Evolutionary conservation across 2,888 invertebrate species (phyloP).

Genomic region (Plebejus melissa): DNA sequence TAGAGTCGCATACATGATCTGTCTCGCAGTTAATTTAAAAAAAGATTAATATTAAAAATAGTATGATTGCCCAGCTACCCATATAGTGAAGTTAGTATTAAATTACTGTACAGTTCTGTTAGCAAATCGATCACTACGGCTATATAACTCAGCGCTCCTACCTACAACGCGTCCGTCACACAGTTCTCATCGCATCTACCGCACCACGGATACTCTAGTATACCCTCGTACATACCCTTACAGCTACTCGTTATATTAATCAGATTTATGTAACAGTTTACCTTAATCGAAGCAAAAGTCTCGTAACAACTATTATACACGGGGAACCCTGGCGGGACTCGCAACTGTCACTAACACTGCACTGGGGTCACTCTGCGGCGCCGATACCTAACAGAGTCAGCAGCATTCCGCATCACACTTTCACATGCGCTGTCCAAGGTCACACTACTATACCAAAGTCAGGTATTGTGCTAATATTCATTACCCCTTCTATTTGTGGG

Average conservation of each 20-base stretch:
- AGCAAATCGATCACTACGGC: conserved; percentile 63
- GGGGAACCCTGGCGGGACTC: conserved; percentile 29
- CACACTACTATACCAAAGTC: no score
- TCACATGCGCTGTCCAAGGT: no score
- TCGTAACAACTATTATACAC: conserved; percentile 58
- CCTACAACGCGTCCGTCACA: conserved; percentile 20
- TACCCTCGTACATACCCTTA: conserved; percentile 48
- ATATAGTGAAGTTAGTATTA: conserved; percentile 74
- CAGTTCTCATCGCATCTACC: conserved; percentile 46
- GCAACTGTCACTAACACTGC: conserved; percentile 1
- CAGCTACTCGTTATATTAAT: conserved; percentile 68
- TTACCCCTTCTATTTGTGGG: no score
- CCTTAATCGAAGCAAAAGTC: conserved; percentile 70
- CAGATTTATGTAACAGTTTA: conserved; percentile 74
- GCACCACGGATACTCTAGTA: conserved; percentile 26
- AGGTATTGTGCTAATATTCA: no score
- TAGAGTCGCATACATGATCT: conserved; percentile 62
- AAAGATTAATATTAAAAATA: conserved; percentile 69
- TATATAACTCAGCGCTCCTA: conserved; percentile 50
- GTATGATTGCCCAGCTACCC: conserved; percentile 77
- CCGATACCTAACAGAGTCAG: conserved; percentile 27
- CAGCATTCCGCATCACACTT: conserved; percentile 33
- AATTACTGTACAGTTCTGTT: conserved; percentile 71
- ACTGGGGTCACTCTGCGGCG: conserved; percentile 33
- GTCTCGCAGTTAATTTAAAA: conserved; percentile 57